A percentile compares a stretch with the other conserved stretches of the same genome.
Conservation (phyloP, 2,113 vertebrate genomes). For the Menidia beryllina region DNA sequence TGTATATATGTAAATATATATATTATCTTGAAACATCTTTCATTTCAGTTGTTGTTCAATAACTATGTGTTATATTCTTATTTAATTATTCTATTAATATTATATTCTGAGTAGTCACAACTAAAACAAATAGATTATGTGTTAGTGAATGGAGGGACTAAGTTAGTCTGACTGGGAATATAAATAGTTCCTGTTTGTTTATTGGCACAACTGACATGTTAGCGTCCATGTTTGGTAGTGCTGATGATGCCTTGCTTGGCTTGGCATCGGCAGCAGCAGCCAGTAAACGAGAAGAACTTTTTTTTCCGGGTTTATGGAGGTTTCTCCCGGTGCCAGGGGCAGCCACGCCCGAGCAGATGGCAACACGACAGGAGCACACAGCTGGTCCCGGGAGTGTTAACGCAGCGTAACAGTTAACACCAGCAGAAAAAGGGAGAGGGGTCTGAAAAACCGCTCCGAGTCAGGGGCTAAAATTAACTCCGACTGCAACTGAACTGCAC, state of each 20-base stretch:
- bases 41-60: too few relatives aligned
- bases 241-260: constrained; percentile 6
- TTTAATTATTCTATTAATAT: too few relatives aligned
- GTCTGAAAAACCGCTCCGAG: constrained; percentile 6
- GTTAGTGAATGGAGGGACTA: too few relatives aligned
- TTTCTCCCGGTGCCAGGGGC: constrained; percentile 59
- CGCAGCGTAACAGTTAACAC: constrained; percentile 8
- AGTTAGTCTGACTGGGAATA: too few relatives aligned
- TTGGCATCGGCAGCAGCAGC: constrained; percentile 14
- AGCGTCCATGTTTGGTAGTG: neutral
- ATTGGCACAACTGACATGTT: neutral
- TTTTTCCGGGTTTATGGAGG: constrained; percentile 32
- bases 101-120: too few relatives aligned
- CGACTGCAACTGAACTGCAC: constrained; percentile 8
- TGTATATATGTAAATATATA: too few relatives aligned
- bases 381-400: constrained; percentile 35
- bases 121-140: too few relatives aligned
- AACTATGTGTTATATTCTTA: too few relatives aligned
- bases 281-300: constrained; percentile 57
- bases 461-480: constrained; percentile 7
- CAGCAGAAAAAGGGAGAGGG: constrained; percentile 3
- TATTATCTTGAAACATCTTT: too few relatives aligned
- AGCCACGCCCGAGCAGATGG: constrained; percentile 65
- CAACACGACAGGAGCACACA: constrained; percentile 55
- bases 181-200: neutral